Conservation (phyloP, 2,113 vertebrate genomes). For the Macaca nemestrina region DNA sequence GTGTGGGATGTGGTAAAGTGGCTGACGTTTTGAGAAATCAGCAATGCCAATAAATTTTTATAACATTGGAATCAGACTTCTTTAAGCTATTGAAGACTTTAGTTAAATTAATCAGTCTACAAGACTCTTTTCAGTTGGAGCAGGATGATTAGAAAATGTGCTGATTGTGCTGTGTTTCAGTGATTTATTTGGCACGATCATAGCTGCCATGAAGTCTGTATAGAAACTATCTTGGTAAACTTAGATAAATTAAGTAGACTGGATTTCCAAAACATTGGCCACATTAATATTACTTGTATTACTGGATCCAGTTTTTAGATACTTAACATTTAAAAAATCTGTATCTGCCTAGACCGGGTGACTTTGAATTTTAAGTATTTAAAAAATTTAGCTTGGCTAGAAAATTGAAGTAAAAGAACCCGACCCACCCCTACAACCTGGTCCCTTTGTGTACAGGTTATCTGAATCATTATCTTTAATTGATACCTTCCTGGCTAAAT, state of each 20-base stretch:
- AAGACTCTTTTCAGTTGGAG: conserved; percentile 85
- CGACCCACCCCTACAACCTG: not conserved
- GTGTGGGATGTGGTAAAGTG: conserved; percentile 85
- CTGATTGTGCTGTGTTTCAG: conserved; percentile 76
- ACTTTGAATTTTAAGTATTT: not conserved
- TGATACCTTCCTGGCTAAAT: not conserved
- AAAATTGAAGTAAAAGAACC: not conserved
- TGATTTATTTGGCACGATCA: conserved; percentile 22
- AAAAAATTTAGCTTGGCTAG: not conserved
- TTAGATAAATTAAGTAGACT: not conserved
- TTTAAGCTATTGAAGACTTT: conserved; percentile 84
- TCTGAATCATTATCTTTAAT: not conserved
- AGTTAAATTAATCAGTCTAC: conserved; percentile 87
- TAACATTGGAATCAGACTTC: conserved; percentile 83
- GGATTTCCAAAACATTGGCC: not conserved
- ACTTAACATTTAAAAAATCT: not conserved
- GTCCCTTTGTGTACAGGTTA: not conserved
- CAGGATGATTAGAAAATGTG: conserved; percentile 86
- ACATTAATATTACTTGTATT: not conserved
- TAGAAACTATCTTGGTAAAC: conserved; percentile 10
- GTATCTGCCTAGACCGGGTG: not conserved
- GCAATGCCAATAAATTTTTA: conserved; percentile 84
- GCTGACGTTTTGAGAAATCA: conserved; percentile 88
- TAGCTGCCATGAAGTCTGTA: not conserved
- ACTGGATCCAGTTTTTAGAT: not conserved